A percentile compares a stretch with the other conserved stretches of the same genome.
Evolutionary conservation across 1,140 invertebrate genomes (phyloP).

Genomic region (Drosophila tristis): DNA sequence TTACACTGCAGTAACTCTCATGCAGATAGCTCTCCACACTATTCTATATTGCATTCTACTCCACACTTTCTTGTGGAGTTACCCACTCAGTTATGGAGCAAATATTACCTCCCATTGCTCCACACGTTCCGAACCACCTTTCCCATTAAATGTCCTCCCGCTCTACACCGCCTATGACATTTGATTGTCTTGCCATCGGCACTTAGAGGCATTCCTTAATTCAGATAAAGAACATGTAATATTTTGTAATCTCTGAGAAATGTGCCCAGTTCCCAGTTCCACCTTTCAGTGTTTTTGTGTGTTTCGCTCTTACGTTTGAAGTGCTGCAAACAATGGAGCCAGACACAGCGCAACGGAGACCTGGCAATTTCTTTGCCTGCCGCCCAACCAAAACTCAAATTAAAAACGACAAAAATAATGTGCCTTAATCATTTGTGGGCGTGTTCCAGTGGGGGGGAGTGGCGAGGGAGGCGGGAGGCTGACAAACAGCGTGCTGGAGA

Average conservation of each 20-base stretch:
- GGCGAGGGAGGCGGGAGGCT: constrained; percentile 8
- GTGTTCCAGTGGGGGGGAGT: constrained; percentile 34
- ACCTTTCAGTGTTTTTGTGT: background rate
- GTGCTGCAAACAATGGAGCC: constrained; percentile 63
- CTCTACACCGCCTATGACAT: background rate
- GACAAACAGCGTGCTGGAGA: background rate
- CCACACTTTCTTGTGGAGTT: too few relatives aligned
- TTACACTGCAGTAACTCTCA: too few relatives aligned
- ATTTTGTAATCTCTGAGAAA: constrained; percentile 18
- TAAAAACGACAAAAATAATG: constrained; percentile 80
- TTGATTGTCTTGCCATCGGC: background rate
- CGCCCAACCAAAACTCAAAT: constrained; percentile 55
- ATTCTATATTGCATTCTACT: too few relatives aligned
- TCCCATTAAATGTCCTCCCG: too few relatives aligned
- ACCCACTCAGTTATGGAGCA: too few relatives aligned
- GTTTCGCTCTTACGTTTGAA: constrained; percentile 60
- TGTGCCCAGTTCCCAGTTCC: background rate
- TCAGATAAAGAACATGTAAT: constrained; percentile 35
- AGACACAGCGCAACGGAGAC: constrained; percentile 17
- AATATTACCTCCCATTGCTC: too few relatives aligned
- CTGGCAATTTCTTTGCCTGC: constrained; percentile 56
- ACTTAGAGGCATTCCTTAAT: constrained; percentile 7
- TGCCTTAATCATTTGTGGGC: constrained; percentile 69
- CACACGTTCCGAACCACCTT: too few relatives aligned
- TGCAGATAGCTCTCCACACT: too few relatives aligned